These are phyloP conservation scores for Coelopa frigida DNA, from an alignment of 1,140 invertebrate genomes.

Conservation along the genomic window DNA sequence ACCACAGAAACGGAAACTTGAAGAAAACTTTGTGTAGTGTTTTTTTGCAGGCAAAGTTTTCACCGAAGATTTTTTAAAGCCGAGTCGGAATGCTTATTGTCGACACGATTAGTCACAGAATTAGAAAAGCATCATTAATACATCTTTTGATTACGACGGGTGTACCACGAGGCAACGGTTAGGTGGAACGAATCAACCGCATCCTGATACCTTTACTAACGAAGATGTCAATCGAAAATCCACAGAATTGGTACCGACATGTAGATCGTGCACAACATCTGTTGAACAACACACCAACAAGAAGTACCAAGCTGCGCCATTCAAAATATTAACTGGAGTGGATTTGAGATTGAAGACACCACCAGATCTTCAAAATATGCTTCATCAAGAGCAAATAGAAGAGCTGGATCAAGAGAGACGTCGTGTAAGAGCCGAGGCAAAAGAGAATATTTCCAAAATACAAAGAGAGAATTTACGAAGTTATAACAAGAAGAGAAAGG, in stretches of 20 bases:
- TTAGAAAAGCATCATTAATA: too few species aligned
- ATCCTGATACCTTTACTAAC: constrained; percentile 20
- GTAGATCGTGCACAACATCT: constrained; percentile 14
- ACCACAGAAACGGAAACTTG: too few species aligned
- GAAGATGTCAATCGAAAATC: constrained; percentile 18
- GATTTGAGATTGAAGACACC: too few species aligned
- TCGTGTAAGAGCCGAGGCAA: neutral
- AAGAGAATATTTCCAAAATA: constrained; percentile 6
- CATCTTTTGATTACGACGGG: constrained; percentile 21
- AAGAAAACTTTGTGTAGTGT: too few species aligned
- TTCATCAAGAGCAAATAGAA: neutral
- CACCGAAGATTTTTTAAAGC: too few species aligned
- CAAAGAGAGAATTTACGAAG: neutral
- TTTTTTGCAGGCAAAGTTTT: too few species aligned
- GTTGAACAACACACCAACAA: constrained; percentile 18
- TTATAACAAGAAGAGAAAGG: constrained; percentile 1
- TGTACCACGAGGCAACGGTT: constrained; percentile 18
- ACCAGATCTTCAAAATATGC: neutral
- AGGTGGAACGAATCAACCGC: constrained; percentile 24
- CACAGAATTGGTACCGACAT: constrained; percentile 18
- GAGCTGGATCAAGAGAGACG: constrained; percentile 6
- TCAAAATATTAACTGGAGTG: constrained; percentile 14
- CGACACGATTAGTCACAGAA: too few species aligned
- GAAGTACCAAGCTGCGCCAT: constrained; percentile 17
- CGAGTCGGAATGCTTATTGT: too few species aligned